Base-by-base conservation (phyloP, 2,113 vertebrate species). In the Ameiurus melas region DNA sequence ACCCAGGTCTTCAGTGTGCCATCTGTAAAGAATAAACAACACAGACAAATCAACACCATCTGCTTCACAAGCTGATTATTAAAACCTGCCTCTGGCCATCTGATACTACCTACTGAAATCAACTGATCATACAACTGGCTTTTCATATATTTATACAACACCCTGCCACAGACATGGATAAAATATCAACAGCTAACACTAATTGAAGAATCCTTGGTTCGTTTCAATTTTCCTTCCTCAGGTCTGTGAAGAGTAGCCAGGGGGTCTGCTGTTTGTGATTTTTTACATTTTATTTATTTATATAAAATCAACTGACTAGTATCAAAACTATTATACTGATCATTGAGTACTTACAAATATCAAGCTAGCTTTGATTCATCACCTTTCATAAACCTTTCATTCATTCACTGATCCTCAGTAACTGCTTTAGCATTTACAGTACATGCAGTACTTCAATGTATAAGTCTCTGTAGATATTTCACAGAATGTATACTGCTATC, bases 1-100 rank as follows among this genome's bases (percentile, higher is more conserved):
- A 99, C 98, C 98, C 98, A 99, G 87, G 98, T 99, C 97, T 99
- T 99, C 94, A 99, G 94, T 93, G 94, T 98, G 89, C 98, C 98
- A 93, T 99, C 98, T 99, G 93, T 71, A 90, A 30, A 91, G 25
- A 92, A 39, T 86, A 58, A 88, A 66, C 43, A 7, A 47, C 19
- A 77, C 64, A 86, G 5, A 80, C 70, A 77, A 66, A 70, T 88
- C 80, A 86, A 86, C 58, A 78, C 87, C 51, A 70, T 51, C 84
- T 88, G 78, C 19, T 85, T 47, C 68, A 51, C 43, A 62, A 20
- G 25, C 80, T 88, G 66, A 33, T 87, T 17, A 87, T 79, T 82
- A 55, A 64, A 55, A 81, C 43, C 60, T 81, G 57, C 62, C 60
- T 27, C 62, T 39, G 20, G 73, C 36, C 33, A 36, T 43, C 13